These are phyloP conservation scores for Andrena praecox DNA, from an alignment of 2,888 invertebrate species.

Conservation along the genomic window DNA sequence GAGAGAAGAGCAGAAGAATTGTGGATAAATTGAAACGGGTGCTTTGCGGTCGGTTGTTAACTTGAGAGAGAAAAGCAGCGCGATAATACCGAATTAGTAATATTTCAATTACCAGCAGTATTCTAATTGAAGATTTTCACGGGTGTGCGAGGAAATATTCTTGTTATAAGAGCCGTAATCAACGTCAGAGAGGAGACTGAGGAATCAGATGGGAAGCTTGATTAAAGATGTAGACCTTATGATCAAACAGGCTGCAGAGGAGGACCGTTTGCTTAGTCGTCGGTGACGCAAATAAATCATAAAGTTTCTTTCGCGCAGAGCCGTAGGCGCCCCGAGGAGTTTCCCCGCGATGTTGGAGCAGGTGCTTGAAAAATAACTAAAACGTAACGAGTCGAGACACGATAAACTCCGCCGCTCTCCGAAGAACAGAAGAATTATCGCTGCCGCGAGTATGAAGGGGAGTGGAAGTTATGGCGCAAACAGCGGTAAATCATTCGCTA, in stretches of 20 bases:
- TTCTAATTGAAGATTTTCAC: too few relatives aligned
- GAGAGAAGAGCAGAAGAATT: too few relatives aligned
- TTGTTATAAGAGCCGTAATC: neutral
- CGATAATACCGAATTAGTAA: too few relatives aligned
- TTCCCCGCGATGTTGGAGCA: constrained; percentile 26
- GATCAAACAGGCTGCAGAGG: constrained; percentile 12
- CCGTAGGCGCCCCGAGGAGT: neutral
- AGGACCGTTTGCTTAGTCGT: neutral
- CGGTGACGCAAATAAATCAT: constrained; percentile 41
- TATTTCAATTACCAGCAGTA: too few relatives aligned
- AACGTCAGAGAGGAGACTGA: neutral
- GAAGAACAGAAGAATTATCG: constrained; percentile 38
- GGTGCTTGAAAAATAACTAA: constrained; percentile 43
- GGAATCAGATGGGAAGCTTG: neutral
- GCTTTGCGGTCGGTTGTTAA: too few relatives aligned
- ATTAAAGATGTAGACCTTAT: constrained; percentile 26
- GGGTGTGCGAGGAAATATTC: neutral
- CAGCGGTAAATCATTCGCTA: constrained; percentile 40
- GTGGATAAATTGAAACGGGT: too few relatives aligned
- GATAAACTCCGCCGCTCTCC: constrained; percentile 40
- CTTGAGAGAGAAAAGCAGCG: too few relatives aligned
- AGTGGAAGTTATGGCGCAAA: constrained; percentile 10
- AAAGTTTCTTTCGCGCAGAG: constrained; percentile 27
- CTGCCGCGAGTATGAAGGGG: constrained; percentile 23
- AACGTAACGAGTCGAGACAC: constrained; percentile 30